These are phyloP conservation scores for Arenaria interpres DNA, from an alignment of 2,113 vertebrate genomes.

Conservation along the genomic window DNA sequence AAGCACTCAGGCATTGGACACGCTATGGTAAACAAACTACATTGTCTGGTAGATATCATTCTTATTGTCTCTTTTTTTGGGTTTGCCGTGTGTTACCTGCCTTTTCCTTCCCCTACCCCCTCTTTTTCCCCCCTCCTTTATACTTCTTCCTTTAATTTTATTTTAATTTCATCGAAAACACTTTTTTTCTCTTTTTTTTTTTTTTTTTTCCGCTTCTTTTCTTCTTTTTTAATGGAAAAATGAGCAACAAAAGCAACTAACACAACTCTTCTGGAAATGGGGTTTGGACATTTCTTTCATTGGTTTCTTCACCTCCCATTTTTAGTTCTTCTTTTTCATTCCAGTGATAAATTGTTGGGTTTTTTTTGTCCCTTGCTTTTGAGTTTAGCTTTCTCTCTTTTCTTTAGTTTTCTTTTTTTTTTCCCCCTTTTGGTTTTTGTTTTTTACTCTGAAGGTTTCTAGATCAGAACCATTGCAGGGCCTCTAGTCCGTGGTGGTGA, in stretches of 20 bases:
- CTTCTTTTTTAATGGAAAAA: conserved; percentile 22
- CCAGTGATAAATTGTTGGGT: not conserved
- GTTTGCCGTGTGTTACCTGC: conserved; percentile 98
- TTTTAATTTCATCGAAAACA: conserved; percentile 84
- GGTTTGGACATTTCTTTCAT: conserved; percentile 55
- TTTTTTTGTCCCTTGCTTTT: not conserved
- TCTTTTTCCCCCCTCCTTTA: conserved; percentile 66
- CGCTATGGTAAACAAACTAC: conserved; percentile 99
- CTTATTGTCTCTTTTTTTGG: conserved; percentile 99
- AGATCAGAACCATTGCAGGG: conserved; percentile 71
- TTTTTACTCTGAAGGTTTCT: conserved; percentile 67
- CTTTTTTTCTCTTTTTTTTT: not conserved
- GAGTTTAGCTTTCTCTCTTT: not conserved
- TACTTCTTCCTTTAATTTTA: conserved; percentile 70
- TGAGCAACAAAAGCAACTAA: conserved; percentile 55
- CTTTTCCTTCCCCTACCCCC: conserved; percentile 70
- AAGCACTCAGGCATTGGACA: conserved; percentile 99
- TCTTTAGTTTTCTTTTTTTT: conserved; percentile 49
- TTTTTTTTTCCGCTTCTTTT: not conserved
- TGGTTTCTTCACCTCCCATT: conserved; percentile 11
- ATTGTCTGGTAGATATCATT: conserved; percentile 99
- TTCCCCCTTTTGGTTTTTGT: not conserved
- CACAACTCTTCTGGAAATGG: conserved; percentile 58
- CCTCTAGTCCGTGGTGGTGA: conserved; percentile 67
- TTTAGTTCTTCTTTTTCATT: not conserved